These are phyloP conservation scores for Caenorhabditis sp. DNA, from an alignment of 2,888 invertebrate genomes.

Conservation along the genomic window DNA sequence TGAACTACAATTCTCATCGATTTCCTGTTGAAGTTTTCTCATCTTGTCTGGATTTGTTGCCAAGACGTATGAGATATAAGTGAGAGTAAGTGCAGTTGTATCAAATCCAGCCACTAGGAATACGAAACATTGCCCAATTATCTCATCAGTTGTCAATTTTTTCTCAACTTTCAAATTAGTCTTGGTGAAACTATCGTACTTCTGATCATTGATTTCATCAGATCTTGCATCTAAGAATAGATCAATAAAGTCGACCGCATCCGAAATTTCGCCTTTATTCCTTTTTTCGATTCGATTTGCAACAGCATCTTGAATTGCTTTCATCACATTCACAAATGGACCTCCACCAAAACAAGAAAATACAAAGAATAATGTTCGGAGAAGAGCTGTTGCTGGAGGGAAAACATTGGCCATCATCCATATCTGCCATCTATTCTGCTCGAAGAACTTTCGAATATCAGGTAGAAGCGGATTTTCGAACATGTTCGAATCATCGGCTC, in stretches of 20 bases:
- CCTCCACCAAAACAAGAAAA: neutral
- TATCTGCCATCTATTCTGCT: constrained; percentile 17
- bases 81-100: constrained; percentile 74
- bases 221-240: constrained; percentile 53
- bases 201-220: constrained; percentile 24
- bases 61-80: constrained; percentile 72
- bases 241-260: constrained; percentile 55
- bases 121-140: constrained; percentile 55
- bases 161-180: constrained; percentile 1
- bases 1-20: constrained; percentile 35
- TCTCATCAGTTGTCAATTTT: constrained; percentile 51
- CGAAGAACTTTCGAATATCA: constrained; percentile 9
- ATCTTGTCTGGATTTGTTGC: constrained; percentile 69
- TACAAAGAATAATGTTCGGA: neutral
- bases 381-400: constrained; percentile 7
- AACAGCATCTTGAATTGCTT: constrained; percentile 25
- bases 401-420: constrained; percentile 16
- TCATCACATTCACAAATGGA: constrained; percentile 16
- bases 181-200: neutral
- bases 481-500: constrained; percentile 24
- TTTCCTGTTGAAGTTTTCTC: constrained; percentile 48
- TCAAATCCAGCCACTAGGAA: constrained; percentile 71
- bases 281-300: constrained; percentile 33
- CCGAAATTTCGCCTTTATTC: constrained; percentile 4
- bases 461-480: constrained; percentile 20